Conservation (phyloP, 1,140 invertebrate genomes). For the Drosophila truncata region DNA sequence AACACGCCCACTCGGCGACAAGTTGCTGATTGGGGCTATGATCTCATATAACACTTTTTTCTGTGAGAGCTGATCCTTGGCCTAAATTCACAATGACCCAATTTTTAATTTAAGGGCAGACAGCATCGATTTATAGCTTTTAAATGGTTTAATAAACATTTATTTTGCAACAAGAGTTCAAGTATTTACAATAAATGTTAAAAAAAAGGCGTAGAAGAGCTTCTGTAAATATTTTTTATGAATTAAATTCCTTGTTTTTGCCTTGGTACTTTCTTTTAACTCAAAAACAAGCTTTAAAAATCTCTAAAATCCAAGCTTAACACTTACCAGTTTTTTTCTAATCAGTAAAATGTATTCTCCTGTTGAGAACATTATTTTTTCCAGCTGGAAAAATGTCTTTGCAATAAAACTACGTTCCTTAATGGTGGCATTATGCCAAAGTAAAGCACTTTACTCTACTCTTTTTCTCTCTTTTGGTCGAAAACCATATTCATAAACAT, state of each 20-base stretch:
- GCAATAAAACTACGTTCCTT: background rate
- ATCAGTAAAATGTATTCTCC: background rate
- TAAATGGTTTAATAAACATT: background rate
- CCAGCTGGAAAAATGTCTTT: background rate
- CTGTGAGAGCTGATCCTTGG: slow-evolving; percentile 21
- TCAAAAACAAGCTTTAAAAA: background rate
- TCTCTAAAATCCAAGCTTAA: background rate
- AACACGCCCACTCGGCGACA: slow-evolving; percentile 28
- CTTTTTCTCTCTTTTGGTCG: background rate
- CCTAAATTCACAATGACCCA: slow-evolving; percentile 18
- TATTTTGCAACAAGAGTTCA: background rate
- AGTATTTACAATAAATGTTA: background rate
- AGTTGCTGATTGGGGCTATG: slow-evolving; percentile 34
- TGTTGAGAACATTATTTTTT: slow-evolving; percentile 4
- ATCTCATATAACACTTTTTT: slow-evolving; percentile 18
- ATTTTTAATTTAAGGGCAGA: slow-evolving; percentile 7
- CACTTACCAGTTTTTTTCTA: background rate
- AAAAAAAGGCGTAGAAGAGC: too few relatives aligned
- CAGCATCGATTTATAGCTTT: background rate
- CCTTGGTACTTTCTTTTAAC: too few relatives aligned
- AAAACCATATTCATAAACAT: slow-evolving; percentile 34
- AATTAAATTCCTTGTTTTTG: background rate
- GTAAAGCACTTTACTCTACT: background rate
- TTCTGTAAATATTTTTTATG: background rate
- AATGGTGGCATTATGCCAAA: slow-evolving; percentile 7